Percentiles rank a stretch among this genome's conserved stretches.
Evolutionary conservation across 1,140 invertebrate species (phyloP).

Genomic region (Bombus haemorrhoidalis): DNA sequence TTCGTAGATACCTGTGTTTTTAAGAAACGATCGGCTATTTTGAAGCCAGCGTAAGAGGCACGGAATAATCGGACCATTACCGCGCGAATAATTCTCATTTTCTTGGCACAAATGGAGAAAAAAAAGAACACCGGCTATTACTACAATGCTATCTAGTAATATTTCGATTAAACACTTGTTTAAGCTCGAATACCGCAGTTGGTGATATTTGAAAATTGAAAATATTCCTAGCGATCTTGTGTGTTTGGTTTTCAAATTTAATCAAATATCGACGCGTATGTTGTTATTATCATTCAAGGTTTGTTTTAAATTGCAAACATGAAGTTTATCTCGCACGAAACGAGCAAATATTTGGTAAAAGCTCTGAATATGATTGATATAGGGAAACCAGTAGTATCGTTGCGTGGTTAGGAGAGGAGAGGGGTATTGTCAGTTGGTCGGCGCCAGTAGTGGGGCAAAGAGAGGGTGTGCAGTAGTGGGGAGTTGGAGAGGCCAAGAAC

Average conservation of each 20-base stretch:
- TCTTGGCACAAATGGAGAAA: too few relatives aligned
- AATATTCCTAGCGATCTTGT: background rate
- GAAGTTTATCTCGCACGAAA: background rate
- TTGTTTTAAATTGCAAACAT: background rate
- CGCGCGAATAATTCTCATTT: too few relatives aligned
- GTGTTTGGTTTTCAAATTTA: background rate
- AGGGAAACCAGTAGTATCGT: slow-evolving; percentile 16
- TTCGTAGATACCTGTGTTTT: background rate
- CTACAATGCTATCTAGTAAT: background rate
- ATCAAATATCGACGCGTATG: background rate
- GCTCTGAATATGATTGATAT: slow-evolving; percentile 10
- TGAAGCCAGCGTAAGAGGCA: background rate
- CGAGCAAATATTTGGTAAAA: slow-evolving; percentile 43
- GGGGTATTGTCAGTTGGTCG: slow-evolving; percentile 9
- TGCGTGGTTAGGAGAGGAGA: background rate
- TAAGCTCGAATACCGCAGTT: background rate
- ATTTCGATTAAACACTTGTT: background rate
- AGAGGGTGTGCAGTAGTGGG: background rate
- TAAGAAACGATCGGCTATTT: background rate
- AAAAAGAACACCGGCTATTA: too few relatives aligned
- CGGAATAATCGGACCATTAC: background rate
- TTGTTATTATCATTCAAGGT: background rate
- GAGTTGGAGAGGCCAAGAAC: slow-evolving; percentile 51
- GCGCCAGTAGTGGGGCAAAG: slow-evolving; percentile 4
- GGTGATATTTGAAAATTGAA: background rate